Evolutionary conservation across 2,113 vertebrate genomes (phyloP), one percentile per base, ranked within the genome.

Genomic region (Apodemus sylvaticus): DNA sequence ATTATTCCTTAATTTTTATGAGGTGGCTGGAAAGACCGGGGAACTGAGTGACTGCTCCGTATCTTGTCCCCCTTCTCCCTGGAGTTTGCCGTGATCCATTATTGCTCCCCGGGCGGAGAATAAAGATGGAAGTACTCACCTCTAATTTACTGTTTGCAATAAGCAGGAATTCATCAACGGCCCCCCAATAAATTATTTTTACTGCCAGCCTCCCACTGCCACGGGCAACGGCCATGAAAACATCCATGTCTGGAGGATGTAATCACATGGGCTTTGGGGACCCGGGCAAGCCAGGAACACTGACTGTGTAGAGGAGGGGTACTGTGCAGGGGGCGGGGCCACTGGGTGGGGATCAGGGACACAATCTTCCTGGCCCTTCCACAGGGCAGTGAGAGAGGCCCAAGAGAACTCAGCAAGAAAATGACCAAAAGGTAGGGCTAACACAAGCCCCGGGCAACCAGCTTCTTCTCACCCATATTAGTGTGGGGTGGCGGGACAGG

Each of bases 111-210:
- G 31, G 97, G 85, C 13, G 79, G 76, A 93, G 95, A 97, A 93
- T 93, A 94, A 98, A 98, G 98, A 97, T 96, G 91, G 93, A 94
- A 81, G 79, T 1, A 89, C 95, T 98, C n/a, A 0, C 34, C 48
- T 96, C 1, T 93, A 96, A 98, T 98, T 98, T 98, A 98, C 97
- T 81, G 98, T 97, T 95, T 73, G 82, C 93, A 97, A 98, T 97
- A 98, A 98, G 96, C 94, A 60, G 91, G 94, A 95, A 79, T 98
- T 98, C 96, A 97, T 97, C 98, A 97, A 96, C 94, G 95, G 73
- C 70, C 90, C 95, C 81, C 95, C 68, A 29, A 97, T 96, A 98
- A 98, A 97, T 98, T 97, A 97, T 93, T 96, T 95, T 97, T 98
- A 98, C 94, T 96, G 96, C n/a, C 96, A 83, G 92, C 45, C 96